Conservation (phyloP, 1,140 invertebrate genomes). For the Drosophila repletoides region DNA sequence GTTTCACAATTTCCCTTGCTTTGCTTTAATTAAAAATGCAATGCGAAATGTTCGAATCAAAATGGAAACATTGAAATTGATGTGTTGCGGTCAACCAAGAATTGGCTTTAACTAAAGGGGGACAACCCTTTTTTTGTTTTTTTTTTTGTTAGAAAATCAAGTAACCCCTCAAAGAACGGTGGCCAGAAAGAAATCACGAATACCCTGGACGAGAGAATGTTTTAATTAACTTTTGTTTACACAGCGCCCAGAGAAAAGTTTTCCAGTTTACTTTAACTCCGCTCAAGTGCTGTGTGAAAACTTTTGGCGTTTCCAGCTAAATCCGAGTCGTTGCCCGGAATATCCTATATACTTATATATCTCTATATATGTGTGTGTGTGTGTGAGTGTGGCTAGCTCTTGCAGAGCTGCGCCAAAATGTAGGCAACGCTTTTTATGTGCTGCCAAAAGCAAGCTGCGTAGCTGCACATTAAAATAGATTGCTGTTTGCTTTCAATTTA, state of each 20-base stretch:
- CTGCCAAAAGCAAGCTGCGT: conserved; percentile 10
- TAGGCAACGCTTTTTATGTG: conserved; percentile 23
- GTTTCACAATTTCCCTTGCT: background rate
- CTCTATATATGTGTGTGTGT: background rate
- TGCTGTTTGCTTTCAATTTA: conserved; percentile 77
- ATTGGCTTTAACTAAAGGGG: conserved; percentile 11
- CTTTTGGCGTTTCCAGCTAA: conserved; percentile 17
- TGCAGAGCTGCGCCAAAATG: background rate
- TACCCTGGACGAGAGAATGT: conserved; percentile 47
- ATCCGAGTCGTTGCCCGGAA: background rate
- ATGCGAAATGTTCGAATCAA: conserved; percentile 1
- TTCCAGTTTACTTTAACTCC: conserved; percentile 36
- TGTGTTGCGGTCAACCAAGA: conserved; percentile 15
- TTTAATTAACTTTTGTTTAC: conserved; percentile 76
- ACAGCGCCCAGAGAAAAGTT: conserved; percentile 49
- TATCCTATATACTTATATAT: too few relatives aligned
- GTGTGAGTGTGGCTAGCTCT: background rate
- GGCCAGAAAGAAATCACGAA: conserved; percentile 3
- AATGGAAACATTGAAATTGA: conserved; percentile 1
- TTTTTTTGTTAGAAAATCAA: background rate
- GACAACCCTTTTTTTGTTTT: conserved; percentile 5
- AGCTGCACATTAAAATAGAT: conserved; percentile 62
- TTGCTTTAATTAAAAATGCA: conserved; percentile 50
- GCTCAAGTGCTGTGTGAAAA: conserved; percentile 9
- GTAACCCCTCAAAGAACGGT: background rate